These are phyloP conservation scores for Tapirus terrestris DNA, from an alignment of 2,113 vertebrate species.

Conservation along the genomic window DNA sequence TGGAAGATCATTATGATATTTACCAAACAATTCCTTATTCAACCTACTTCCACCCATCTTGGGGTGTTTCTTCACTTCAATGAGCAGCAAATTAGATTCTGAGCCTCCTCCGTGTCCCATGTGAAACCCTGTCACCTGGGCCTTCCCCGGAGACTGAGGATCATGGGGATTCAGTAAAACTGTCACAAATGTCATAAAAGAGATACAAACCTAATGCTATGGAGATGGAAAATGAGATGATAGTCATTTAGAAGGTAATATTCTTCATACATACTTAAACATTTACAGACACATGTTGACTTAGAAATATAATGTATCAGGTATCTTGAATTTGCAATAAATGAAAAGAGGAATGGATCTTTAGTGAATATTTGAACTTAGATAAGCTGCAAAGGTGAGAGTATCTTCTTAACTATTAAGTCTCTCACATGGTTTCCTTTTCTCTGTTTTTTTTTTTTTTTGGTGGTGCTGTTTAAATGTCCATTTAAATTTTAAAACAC, in stretches of 20 bases:
- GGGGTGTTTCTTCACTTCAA: not conserved
- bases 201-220: not conserved
- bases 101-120: too few species aligned
- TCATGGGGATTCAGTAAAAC: not conserved
- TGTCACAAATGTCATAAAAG: not conserved
- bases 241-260: not conserved
- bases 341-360: too few species aligned
- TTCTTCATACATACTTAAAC: not conserved
- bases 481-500: not conserved
- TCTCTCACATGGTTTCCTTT: not conserved
- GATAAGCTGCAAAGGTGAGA: not conserved
- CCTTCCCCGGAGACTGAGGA: not conserved
- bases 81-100: not conserved
- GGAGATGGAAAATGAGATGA: not conserved
- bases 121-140: not conserved
- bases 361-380: not conserved
- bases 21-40: not conserved
- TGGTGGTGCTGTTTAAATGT: not conserved
- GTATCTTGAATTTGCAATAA: not conserved
- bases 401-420: not conserved
- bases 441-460: not conserved
- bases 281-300: not conserved
- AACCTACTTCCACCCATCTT: not conserved
- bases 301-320: not conserved
- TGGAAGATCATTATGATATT: not conserved